phyloP scores from a whole-genome alignment of 2,797 vertebrate genomes.

The Phataginus tricuspis region DNA sequence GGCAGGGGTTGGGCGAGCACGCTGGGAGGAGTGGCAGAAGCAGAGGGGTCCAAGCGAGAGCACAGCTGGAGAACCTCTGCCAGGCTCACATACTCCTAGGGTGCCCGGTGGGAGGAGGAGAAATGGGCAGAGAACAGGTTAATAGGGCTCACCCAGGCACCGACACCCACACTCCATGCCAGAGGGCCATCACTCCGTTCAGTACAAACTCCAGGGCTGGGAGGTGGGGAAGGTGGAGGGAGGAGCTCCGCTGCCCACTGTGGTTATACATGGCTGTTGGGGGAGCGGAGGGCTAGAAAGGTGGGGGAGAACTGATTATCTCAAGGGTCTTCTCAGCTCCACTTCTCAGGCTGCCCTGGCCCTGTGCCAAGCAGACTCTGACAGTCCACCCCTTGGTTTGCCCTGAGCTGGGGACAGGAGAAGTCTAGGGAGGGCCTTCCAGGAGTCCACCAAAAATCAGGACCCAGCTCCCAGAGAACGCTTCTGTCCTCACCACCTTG shows the following conservation, averaged over 20 bases:
- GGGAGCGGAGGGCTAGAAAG: not conserved
- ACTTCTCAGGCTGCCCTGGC: not conserved
- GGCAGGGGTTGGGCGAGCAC: conserved; percentile 88
- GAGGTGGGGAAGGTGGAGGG: no score
- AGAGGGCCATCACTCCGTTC: not conserved
- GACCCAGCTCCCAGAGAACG: not conserved
- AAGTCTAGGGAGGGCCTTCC: not conserved
- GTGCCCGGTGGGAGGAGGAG: conserved; percentile 50
- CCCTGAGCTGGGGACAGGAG: not conserved
- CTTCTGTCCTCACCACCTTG: not conserved
- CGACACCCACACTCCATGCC: not conserved
- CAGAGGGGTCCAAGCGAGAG: conserved; percentile 83
- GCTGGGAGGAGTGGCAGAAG: conserved; percentile 86
- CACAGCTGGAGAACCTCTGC: conserved; percentile 91
- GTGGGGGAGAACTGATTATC: not conserved
- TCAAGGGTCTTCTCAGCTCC: not conserved
- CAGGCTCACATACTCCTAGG: conserved; percentile 91
- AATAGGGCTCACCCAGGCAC: conserved; percentile 19
- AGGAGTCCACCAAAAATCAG: not conserved
- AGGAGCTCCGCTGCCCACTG: not conserved
- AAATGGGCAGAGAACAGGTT: conserved; percentile 76
- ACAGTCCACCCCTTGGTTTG: not conserved
- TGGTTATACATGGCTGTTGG: not conserved
- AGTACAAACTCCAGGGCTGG: not conserved
- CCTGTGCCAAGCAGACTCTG: not conserved